Evolutionary conservation across 2,888 invertebrate species (phyloP).

Genomic region (Trimorus sp.): DNA sequence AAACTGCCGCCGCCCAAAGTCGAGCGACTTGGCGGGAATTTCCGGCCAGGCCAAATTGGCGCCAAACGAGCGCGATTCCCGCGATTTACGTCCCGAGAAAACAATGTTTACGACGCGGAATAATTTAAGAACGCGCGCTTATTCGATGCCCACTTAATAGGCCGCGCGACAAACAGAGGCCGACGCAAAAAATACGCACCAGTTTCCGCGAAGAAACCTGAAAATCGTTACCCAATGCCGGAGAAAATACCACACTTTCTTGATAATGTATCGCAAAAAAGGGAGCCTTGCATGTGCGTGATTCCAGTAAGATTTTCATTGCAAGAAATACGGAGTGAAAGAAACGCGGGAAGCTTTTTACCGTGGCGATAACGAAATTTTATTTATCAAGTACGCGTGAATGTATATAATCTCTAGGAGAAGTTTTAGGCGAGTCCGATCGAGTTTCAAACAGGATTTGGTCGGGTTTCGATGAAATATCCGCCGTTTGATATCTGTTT

Average conservation of each 20-base stretch:
- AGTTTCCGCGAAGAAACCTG: conserved; percentile 37
- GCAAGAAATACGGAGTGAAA: no score
- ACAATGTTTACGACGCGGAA: conserved; percentile 25
- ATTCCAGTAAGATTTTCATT: not conserved
- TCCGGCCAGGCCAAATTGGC: conserved; percentile 35
- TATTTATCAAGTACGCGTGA: no score
- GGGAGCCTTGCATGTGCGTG: not conserved
- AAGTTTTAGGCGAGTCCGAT: no score
- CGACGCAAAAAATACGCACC: not conserved
- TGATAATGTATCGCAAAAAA: conserved; percentile 20
- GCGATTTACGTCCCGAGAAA: conserved; percentile 25
- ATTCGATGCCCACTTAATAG: conserved; percentile 31
- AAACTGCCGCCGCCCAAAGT: conserved; percentile 49
- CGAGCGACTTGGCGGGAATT: conserved; percentile 44
- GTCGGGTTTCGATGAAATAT: no score
- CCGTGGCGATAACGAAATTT: no score
- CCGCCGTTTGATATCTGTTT: no score
- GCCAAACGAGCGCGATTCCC: conserved; percentile 25
- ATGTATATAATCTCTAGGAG: no score
- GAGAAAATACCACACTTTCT: conserved; percentile 51
- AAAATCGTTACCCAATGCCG: conserved; percentile 29
- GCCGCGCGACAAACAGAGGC: conserved; percentile 23
- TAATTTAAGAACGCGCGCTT: conserved; percentile 26
- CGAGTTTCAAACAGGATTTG: no score
- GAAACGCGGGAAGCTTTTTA: no score